A percentile compares a stretch with the other conserved stretches of the same genome.
Conservation (phyloP, 2,888 invertebrate species). For the Drosophila mulleri region DNA sequence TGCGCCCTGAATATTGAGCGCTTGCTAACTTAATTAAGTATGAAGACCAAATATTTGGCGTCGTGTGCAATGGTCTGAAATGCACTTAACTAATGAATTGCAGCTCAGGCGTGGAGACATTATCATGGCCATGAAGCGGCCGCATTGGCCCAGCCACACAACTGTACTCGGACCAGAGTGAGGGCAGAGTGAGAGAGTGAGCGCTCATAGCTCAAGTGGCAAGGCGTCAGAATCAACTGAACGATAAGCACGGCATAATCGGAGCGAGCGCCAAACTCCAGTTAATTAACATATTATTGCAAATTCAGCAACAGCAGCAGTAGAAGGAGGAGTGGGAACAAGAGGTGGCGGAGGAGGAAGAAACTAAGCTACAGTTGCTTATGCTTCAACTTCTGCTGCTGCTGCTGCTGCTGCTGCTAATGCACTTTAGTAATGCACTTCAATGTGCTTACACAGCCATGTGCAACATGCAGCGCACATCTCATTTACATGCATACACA, state of each 20-base stretch:
- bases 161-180: no score
- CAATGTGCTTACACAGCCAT: conserved; percentile 80
- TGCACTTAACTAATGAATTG: conserved; percentile 60
- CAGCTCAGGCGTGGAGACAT: conserved; percentile 15
- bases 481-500: conserved; percentile 57
- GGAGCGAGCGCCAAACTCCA: conserved; percentile 53
- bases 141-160: not conserved
- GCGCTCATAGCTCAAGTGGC: conserved; percentile 44
- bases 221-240: conserved; percentile 47
- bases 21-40: not conserved
- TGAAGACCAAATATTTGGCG: conserved; percentile 20
- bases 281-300: conserved; percentile 79
- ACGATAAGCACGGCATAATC: conserved; percentile 62
- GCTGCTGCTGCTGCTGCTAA: conserved; percentile 40
- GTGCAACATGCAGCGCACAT: conserved; percentile 45
- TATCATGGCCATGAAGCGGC: conserved; percentile 1
- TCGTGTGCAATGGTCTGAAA: conserved; percentile 8
- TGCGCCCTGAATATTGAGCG: not conserved
- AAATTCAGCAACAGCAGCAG: conserved; percentile 49
- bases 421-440: conserved; percentile 80
- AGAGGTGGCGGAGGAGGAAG: conserved; percentile 25
- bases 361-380: conserved; percentile 46
- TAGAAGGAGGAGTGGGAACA: not conserved
- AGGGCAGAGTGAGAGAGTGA: not conserved
- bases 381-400: conserved; percentile 9